phyloP scores from a whole-genome alignment of 2,797 vertebrate genomes.

The Miichthys miiuy region DNA sequence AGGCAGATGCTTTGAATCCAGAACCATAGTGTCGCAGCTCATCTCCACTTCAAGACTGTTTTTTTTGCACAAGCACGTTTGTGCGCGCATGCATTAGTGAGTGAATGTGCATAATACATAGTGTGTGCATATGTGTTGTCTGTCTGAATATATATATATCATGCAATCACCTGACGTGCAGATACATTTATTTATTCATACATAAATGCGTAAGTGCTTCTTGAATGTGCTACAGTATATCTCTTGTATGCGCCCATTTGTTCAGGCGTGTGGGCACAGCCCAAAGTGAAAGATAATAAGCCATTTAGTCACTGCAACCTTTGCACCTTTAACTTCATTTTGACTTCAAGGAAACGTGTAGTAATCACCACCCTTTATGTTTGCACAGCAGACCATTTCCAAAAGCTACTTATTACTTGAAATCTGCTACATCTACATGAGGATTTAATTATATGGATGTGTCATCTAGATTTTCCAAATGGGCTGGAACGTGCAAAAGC shows the following conservation, averaged over 20 bases:
- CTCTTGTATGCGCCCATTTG: background rate
- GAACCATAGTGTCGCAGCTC: constrained; percentile 32
- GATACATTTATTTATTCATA: constrained; percentile 26
- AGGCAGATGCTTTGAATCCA: constrained; percentile 52
- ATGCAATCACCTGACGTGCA: constrained; percentile 17
- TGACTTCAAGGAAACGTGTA: constrained; percentile 22
- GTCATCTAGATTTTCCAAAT: constrained; percentile 56
- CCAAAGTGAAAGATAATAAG: constrained; percentile 20
- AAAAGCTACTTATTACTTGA: constrained; percentile 15
- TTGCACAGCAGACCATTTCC: constrained; percentile 23
- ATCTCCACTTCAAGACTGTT: constrained; percentile 44
- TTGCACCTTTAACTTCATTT: background rate
- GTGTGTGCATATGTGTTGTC: background rate
- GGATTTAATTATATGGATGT: constrained; percentile 42
- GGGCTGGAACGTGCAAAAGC: constrained; percentile 27
- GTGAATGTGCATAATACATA: background rate
- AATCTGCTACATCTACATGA: constrained; percentile 21
- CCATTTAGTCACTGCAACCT: background rate
- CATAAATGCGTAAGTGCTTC: constrained; percentile 23
- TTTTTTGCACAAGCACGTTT: constrained; percentile 21
- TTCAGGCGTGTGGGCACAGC: background rate
- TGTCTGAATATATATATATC: constrained; percentile 16
- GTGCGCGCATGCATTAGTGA: constrained; percentile 7
- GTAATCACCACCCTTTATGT: constrained; percentile 24
- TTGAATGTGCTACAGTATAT: background rate